phyloP scores from a whole-genome alignment of 2,888 invertebrate species.

The Amiota minor region DNA sequence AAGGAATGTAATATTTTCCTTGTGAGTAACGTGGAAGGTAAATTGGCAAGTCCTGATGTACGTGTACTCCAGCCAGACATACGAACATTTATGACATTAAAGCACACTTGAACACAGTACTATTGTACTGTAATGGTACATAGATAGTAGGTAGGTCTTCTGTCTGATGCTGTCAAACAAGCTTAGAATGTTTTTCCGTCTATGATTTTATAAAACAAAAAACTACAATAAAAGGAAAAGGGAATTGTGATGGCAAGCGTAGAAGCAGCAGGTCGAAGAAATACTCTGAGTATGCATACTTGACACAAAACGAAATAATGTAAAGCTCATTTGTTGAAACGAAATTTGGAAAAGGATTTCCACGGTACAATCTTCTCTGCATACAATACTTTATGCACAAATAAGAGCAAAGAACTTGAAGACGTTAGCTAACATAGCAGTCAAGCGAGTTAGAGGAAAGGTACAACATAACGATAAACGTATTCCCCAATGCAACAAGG shows the following conservation, averaged over 20 bases:
- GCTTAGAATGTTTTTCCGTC: constrained; percentile 14
- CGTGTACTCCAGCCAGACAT: not conserved
- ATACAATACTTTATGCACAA: too few relatives aligned
- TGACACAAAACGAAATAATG: constrained; percentile 61
- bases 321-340: constrained; percentile 68
- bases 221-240: not conserved
- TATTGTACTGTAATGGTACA: not conserved
- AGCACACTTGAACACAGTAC: too few relatives aligned
- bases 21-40: not conserved
- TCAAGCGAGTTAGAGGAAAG: not conserved
- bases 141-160: too few relatives aligned
- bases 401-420: too few relatives aligned
- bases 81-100: too few relatives aligned
- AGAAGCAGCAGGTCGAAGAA: not conserved
- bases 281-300: constrained; percentile 39
- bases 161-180: not conserved
- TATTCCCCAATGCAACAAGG: not conserved
- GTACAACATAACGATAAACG: not conserved
- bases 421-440: too few relatives aligned
- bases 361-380: constrained; percentile 22
- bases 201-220: not conserved
- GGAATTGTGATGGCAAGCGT: not conserved
- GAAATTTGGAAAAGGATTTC: constrained; percentile 60
- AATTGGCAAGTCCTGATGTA: not conserved
- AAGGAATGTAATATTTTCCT: not conserved